Conservation (phyloP, 2,797 vertebrate genomes). For the Buphagus erythrorhynchus region DNA sequence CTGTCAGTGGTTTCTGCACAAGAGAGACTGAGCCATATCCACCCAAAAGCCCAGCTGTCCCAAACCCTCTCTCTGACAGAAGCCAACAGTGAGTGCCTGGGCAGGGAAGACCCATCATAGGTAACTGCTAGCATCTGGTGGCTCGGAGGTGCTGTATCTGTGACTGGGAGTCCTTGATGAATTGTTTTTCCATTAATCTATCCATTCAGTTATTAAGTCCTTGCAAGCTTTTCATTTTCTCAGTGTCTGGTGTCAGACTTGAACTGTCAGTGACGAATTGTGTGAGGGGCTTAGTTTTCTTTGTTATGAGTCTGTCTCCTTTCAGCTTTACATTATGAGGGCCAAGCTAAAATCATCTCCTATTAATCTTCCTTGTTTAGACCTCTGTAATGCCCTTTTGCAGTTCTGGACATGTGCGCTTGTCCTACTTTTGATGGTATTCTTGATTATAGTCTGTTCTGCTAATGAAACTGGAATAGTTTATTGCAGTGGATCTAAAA, state of each 20-base stretch:
- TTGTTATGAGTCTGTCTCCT: background rate
- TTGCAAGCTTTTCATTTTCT: background rate
- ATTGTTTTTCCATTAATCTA: constrained; percentile 3
- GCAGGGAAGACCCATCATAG: background rate
- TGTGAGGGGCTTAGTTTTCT: background rate
- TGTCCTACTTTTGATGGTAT: background rate
- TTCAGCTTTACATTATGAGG: constrained; percentile 18
- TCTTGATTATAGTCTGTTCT: background rate
- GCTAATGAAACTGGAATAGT: background rate
- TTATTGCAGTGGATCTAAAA: background rate
- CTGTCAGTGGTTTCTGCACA: background rate
- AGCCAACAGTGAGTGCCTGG: background rate
- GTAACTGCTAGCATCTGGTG: background rate
- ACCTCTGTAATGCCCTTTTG: background rate
- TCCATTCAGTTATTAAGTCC: background rate
- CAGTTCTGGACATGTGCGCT: background rate
- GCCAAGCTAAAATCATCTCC: background rate
- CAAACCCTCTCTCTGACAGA: background rate
- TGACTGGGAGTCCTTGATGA: background rate
- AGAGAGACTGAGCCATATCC: background rate
- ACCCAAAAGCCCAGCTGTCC: background rate
- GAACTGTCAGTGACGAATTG: background rate
- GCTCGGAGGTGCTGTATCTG: background rate
- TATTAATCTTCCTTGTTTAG: constrained; percentile 27
- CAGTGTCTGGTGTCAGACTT: background rate